Evolutionary conservation across 2,888 invertebrate species (phyloP).

Genomic region (Calameuta pallipes): DNA sequence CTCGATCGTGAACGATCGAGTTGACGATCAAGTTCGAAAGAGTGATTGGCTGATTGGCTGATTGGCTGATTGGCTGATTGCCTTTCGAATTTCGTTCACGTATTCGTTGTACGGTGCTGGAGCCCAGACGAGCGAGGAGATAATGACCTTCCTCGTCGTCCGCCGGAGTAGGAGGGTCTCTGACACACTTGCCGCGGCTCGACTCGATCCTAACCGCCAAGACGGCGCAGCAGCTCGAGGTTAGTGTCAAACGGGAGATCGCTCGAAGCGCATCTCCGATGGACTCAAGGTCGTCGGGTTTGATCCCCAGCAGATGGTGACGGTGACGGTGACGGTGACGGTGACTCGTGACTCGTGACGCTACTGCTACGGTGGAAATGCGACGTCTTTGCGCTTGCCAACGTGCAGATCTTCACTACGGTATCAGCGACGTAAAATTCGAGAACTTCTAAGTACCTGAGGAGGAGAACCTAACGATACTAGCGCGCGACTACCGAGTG

Average conservation of each 20-base stretch:
- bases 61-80: too few species aligned
- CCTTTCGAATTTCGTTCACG: too few species aligned
- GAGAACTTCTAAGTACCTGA: too few species aligned
- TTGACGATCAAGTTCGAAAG: too few species aligned
- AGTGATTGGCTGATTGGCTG: too few species aligned
- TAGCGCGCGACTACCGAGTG: too few species aligned
- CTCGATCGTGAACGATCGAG: too few species aligned
- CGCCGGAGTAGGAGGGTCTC: conserved; percentile 63
- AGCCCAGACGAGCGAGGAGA: conserved; percentile 36
- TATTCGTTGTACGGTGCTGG: background rate
- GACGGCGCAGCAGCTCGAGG: conserved; percentile 48
- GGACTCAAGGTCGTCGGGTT: background rate
- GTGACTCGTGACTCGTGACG: background rate
- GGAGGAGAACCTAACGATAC: too few species aligned
- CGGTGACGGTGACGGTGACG: background rate
- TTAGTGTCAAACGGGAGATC: conserved; percentile 63
- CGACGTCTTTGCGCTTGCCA: too few species aligned
- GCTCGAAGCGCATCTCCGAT: conserved; percentile 51
- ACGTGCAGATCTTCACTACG: too few species aligned
- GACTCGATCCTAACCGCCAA: conserved; percentile 55
- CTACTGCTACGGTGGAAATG: background rate
- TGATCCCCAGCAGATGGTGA: background rate
- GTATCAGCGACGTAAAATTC: too few species aligned
- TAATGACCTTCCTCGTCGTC: conserved; percentile 64
- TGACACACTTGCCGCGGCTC: conserved; percentile 63